Percentiles rank a stretch among this genome's conserved stretches.
Evolutionary conservation across 2,888 invertebrate species (phyloP).

Genomic region (Drosophila mercatorum): DNA sequence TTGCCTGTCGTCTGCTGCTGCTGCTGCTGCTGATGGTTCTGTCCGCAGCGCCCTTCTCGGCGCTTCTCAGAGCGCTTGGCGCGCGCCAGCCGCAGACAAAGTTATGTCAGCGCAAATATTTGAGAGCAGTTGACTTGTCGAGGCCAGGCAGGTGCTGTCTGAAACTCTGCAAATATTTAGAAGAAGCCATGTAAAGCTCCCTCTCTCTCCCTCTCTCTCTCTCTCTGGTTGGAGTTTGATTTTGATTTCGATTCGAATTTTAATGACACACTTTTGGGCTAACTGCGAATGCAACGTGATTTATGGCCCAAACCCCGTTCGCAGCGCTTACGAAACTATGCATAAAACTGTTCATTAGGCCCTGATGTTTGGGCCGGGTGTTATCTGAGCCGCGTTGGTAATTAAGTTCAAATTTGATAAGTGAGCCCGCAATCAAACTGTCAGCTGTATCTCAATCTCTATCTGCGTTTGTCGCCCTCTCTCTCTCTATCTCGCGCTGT

Average conservation of each 20-base stretch:
- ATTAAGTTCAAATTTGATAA: constrained; percentile 75
- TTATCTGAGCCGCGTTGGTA: constrained; percentile 60
- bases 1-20: constrained; percentile 52
- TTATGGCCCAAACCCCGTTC: constrained; percentile 63
- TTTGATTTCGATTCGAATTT: constrained; percentile 44
- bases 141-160: constrained; percentile 27
- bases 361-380: constrained; percentile 8
- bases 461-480: background rate
- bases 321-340: constrained; percentile 67
- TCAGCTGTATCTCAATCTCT: constrained; percentile 33
- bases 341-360: constrained; percentile 77
- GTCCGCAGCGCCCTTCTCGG: constrained; percentile 14
- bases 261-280: constrained; percentile 68
- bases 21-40: constrained; percentile 10
- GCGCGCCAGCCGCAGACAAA: constrained; percentile 73
- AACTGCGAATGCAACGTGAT: constrained; percentile 73
- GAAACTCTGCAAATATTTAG: constrained; percentile 69
- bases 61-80: constrained; percentile 37
- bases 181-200: constrained; percentile 33
- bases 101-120: constrained; percentile 79
- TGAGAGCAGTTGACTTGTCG: constrained; percentile 52
- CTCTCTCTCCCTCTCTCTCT: too few relatives aligned
- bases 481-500: constrained; percentile 4
- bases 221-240: too few relatives aligned
- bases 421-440: constrained; percentile 52